Evolutionary conservation across 2,113 vertebrate species (phyloP).

Genomic region (Phyllostomus hastatus): DNA sequence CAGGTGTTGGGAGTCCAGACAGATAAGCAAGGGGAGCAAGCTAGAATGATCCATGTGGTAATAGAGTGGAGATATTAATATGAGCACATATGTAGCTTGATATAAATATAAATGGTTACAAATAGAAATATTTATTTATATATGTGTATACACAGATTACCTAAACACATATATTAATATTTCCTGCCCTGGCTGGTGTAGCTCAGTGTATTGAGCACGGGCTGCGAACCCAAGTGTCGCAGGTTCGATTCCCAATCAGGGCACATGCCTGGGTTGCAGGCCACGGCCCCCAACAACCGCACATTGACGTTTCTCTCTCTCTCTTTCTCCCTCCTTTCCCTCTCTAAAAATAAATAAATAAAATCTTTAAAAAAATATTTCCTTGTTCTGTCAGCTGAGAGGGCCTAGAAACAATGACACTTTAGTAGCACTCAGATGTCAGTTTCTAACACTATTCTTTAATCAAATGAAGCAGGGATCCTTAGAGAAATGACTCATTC

Average conservation of each 20-base stretch:
- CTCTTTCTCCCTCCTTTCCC: no score
- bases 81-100: background rate
- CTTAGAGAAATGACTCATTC: background rate
- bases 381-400: background rate
- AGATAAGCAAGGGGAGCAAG: background rate
- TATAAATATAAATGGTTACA: background rate
- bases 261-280: no score
- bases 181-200: background rate
- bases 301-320: no score
- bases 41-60: background rate
- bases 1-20: background rate
- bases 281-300: no score
- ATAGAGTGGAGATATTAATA: background rate
- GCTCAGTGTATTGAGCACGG: no score
- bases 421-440: background rate
- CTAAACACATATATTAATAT: background rate
- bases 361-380: background rate
- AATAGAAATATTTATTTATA: background rate
- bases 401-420: background rate
- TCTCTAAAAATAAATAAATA: no score
- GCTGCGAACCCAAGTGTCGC: no score
- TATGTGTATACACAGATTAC: background rate
- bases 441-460: background rate
- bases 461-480: background rate
- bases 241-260: no score